Percentiles rank a stretch among this genome's conserved stretches.
phyloP scores from a whole-genome alignment of 2,888 invertebrate genomes.

The Oasisia sp. region DNA sequence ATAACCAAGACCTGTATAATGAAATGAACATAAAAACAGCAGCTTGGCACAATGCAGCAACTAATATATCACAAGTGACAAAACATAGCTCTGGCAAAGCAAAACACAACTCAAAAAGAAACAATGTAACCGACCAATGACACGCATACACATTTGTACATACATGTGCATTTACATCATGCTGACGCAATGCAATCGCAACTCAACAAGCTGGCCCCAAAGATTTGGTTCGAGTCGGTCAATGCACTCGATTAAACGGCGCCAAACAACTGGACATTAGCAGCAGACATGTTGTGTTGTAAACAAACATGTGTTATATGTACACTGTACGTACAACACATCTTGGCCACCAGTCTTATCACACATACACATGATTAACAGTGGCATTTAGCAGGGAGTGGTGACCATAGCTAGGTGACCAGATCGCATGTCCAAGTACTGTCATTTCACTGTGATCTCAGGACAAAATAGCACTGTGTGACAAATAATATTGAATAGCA shows the following conservation, averaged over 20 bases:
- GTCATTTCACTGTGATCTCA: background rate
- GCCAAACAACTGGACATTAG: background rate
- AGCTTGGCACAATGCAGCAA: background rate
- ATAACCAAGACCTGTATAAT: background rate
- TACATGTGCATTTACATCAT: background rate
- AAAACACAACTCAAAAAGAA: background rate
- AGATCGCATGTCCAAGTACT: background rate
- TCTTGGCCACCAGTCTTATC: background rate
- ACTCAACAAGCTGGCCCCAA: background rate
- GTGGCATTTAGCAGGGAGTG: background rate
- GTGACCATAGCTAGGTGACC: background rate
- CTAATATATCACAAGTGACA: conserved; percentile 3
- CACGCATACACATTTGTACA: background rate
- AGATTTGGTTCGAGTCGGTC: background rate
- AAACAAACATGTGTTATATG: background rate
- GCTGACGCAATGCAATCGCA: background rate
- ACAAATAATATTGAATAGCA: background rate
- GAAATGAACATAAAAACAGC: background rate
- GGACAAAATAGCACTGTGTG: background rate
- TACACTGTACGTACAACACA: background rate
- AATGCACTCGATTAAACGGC: background rate
- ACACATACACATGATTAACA: background rate
- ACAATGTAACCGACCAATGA: background rate
- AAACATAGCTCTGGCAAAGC: conserved; percentile 7
- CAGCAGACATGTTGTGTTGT: background rate